Percentiles rank a stretch among this genome's conserved stretches.
These are phyloP conservation scores for Tubulanus polymorphus DNA, from an alignment of 2,888 invertebrate species.

Conservation along the genomic window DNA sequence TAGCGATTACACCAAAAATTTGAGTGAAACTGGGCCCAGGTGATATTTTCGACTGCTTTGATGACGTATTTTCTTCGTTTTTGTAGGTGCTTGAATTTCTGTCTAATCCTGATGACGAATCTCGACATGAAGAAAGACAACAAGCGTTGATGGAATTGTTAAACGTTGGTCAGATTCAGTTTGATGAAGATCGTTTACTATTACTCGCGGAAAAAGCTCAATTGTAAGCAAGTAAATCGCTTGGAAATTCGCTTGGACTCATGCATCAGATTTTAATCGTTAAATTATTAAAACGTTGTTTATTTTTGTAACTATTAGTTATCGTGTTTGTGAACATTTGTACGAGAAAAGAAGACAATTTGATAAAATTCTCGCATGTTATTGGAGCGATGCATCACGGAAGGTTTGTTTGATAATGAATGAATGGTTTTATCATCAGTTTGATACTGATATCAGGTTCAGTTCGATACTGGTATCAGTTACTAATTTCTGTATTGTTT, in stretches of 20 bases:
- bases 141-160: slow-evolving; percentile 70
- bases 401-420: no score
- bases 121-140: slow-evolving; percentile 64
- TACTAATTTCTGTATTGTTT: slow-evolving; percentile 17
- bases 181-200: slow-evolving; percentile 61
- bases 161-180: slow-evolving; percentile 59
- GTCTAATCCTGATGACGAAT: slow-evolving; percentile 52
- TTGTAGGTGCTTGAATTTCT: slow-evolving; percentile 58
- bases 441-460: no score
- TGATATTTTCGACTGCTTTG: no score
- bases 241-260: neutral
- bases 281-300: neutral
- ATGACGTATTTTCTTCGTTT: slow-evolving; percentile 1
- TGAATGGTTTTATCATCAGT: no score
- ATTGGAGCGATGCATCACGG: slow-evolving; percentile 63
- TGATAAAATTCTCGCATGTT: slow-evolving; percentile 66
- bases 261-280: neutral
- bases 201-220: slow-evolving; percentile 63
- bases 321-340: slow-evolving; percentile 67
- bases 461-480: neutral
- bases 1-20: no score
- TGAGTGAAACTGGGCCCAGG: no score
- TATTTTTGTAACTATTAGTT: slow-evolving; percentile 54
- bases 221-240: slow-evolving; percentile 56
- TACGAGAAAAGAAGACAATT: slow-evolving; percentile 64